Conservation (phyloP, 2,797 vertebrate species). For the Gadopsis marmoratus region DNA sequence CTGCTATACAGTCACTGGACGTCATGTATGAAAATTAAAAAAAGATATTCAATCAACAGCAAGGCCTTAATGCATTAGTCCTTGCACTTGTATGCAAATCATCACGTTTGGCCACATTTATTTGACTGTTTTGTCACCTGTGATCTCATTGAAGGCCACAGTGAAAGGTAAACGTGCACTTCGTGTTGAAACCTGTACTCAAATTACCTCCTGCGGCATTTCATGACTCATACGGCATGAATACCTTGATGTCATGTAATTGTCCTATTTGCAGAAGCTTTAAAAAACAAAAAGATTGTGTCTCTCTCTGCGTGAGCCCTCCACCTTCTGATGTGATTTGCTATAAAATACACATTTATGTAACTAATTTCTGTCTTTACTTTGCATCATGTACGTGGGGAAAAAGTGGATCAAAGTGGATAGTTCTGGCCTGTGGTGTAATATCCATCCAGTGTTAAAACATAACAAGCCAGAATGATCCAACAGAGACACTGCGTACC, state of each 20-base stretch:
- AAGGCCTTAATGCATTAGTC: neutral
- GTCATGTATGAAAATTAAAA: neutral
- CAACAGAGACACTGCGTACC: conserved; percentile 49
- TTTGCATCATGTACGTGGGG: conserved; percentile 21
- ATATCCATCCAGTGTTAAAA: conserved; percentile 57
- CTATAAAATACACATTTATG: conserved; percentile 32
- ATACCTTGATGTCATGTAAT: neutral
- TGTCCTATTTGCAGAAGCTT: conserved; percentile 7
- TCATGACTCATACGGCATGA: neutral
- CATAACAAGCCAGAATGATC: conserved; percentile 50
- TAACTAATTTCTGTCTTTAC: conserved; percentile 27
- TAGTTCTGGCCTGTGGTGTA: conserved; percentile 31
- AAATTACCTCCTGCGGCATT: neutral
- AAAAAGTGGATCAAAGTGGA: conserved; percentile 48
- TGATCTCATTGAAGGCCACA: conserved; percentile 6
- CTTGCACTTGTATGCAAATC: neutral
- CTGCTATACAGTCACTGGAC: neutral
- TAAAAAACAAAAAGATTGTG: conserved; percentile 6
- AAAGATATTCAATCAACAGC: neutral
- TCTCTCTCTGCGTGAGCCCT: conserved; percentile 4
- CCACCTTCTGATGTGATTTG: conserved; percentile 8
- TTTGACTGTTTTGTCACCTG: neutral
- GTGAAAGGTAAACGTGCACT: neutral
- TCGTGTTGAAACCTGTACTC: conserved; percentile 17
- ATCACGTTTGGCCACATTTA: neutral